These are phyloP conservation scores for Sander vitreus DNA, from an alignment of 2,113 vertebrate species.

Conservation along the genomic window DNA sequence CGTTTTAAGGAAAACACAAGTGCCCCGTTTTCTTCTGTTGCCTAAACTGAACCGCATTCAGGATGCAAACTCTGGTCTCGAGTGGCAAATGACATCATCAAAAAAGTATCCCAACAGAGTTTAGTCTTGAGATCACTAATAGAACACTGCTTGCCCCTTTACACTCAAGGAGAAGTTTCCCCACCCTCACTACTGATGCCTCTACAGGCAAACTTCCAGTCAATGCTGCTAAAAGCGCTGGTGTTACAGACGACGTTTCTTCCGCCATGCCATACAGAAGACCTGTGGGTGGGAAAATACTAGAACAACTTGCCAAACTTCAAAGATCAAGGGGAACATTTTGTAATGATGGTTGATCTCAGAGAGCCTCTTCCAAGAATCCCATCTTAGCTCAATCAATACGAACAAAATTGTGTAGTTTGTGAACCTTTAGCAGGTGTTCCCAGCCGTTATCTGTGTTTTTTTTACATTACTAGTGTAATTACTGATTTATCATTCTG, in stretches of 20 bases:
- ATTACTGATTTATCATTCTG: conserved; percentile 27
- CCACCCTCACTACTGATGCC: conserved; percentile 28
- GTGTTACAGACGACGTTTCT: conserved; percentile 46
- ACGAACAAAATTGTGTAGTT: conserved; percentile 4
- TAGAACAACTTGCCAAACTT: conserved; percentile 9
- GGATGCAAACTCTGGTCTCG: too few relatives aligned
- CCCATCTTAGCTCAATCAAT: conserved; percentile 17
- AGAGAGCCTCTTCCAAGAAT: conserved; percentile 18
- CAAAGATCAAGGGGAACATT: conserved; percentile 8
- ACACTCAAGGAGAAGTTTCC: background rate
- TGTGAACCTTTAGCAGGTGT: conserved; percentile 14
- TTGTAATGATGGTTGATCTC: conserved; percentile 14
- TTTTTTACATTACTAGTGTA: background rate
- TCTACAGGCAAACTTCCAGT: conserved; percentile 48
- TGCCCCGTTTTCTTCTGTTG: too few relatives aligned
- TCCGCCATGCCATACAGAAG: conserved; percentile 48
- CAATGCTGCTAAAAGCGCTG: conserved; percentile 50
- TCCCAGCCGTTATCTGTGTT: conserved; percentile 1
- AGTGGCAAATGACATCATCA: background rate
- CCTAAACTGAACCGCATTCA: too few relatives aligned
- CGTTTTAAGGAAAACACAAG: too few relatives aligned
- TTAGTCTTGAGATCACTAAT: background rate
- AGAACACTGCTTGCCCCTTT: background rate
- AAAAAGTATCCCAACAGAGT: background rate
- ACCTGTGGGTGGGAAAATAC: conserved; percentile 30